Conservation (phyloP, 2,888 invertebrate species). For the Poecilus cupreus region DNA sequence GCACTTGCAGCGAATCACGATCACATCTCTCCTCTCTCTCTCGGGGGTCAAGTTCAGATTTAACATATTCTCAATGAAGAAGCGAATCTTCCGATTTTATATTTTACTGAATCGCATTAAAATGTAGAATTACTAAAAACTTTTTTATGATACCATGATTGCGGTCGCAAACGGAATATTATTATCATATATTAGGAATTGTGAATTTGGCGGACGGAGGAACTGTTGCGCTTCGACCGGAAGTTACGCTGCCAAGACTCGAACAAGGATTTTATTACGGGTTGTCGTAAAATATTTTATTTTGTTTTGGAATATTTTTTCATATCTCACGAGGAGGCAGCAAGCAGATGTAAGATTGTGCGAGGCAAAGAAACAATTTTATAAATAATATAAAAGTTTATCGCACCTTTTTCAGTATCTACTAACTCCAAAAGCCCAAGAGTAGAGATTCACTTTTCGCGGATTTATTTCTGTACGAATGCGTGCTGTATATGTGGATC, state of each 20-base stretch:
- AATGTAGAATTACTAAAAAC: conserved; percentile 43
- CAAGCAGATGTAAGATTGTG: not conserved
- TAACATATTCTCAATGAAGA: conserved; percentile 63
- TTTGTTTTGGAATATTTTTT: conserved; percentile 38
- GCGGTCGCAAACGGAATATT: conserved; percentile 58
- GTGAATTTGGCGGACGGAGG: conserved; percentile 18
- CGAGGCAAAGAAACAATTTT: conserved; percentile 15
- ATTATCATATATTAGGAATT: conserved; percentile 62
- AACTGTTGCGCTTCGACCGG: conserved; percentile 36
- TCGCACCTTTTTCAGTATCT: not conserved
- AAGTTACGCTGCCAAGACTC: not conserved
- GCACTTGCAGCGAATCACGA: conserved; percentile 35
- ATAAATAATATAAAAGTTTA: not conserved
- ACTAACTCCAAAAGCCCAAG: not conserved
- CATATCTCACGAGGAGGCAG: not conserved
- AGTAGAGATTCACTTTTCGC: no score
- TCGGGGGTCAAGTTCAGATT: conserved; percentile 59
- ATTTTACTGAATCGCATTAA: conserved; percentile 49
- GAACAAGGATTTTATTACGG: conserved; percentile 45
- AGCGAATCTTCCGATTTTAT: conserved; percentile 59
- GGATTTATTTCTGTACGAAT: no score
- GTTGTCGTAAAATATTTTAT: conserved; percentile 41
- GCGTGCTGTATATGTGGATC: no score
- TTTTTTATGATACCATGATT: conserved; percentile 44
- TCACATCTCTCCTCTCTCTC: not conserved